These are phyloP conservation scores for Perithous albicinctus DNA, from an alignment of 2,888 invertebrate species.

Conservation along the genomic window DNA sequence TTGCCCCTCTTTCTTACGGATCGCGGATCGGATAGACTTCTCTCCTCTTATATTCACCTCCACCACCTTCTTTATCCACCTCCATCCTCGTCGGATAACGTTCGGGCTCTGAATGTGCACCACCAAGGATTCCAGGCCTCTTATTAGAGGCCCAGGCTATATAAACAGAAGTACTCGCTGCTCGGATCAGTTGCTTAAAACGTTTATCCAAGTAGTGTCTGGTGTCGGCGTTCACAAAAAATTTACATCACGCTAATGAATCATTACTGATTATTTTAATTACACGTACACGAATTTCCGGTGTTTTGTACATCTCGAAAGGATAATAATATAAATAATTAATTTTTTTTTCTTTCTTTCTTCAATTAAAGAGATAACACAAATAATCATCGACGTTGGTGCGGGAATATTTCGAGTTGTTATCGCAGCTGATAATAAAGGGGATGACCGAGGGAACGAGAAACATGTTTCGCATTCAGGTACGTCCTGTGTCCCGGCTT, in stretches of 20 bases:
- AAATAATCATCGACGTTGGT: neutral
- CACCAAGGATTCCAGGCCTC: slow-evolving; percentile 81
- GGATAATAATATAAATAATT: slow-evolving; percentile 1
- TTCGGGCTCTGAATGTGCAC: slow-evolving; percentile 55
- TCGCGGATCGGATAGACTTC: slow-evolving; percentile 2
- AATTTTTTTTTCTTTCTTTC: too few relatives aligned
- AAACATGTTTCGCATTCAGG: slow-evolving; percentile 76
- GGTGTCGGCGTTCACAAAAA: slow-evolving; percentile 21
- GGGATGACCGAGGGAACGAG: slow-evolving; percentile 60
- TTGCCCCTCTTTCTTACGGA: slow-evolving; percentile 47
- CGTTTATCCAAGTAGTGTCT: slow-evolving; percentile 60
- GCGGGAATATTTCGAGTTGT: slow-evolving; percentile 25
- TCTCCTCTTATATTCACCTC: slow-evolving; percentile 58
- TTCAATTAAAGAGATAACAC: neutral
- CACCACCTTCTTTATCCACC: slow-evolving; percentile 47
- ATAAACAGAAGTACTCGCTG: slow-evolving; percentile 82
- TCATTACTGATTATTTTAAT: neutral
- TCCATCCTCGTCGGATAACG: slow-evolving; percentile 33
- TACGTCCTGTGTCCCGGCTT: slow-evolving; percentile 70
- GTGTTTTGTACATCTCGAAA: neutral
- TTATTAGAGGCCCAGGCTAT: slow-evolving; percentile 83
- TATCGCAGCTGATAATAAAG: slow-evolving; percentile 24
- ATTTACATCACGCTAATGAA: neutral
- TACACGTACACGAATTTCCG: neutral
- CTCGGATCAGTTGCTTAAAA: slow-evolving; percentile 80